phyloP scores from a whole-genome alignment of 2,888 invertebrate species.

The Patella depressa region DNA sequence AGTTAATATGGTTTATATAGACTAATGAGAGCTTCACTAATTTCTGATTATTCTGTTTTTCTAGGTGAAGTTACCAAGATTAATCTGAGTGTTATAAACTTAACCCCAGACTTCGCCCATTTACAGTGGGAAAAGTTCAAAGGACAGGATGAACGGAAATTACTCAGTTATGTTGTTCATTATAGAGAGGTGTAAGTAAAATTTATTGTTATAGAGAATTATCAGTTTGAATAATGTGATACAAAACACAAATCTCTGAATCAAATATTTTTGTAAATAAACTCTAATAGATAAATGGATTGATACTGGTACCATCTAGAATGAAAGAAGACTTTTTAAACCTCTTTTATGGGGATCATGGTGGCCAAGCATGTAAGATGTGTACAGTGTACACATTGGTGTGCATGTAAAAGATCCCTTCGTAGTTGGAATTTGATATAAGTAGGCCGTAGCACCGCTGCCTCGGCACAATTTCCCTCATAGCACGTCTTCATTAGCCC shows the following conservation, averaged over 20 bases:
- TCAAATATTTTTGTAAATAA: background rate
- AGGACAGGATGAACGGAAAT: constrained; percentile 78
- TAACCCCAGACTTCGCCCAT: constrained; percentile 44
- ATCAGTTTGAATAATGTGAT: background rate
- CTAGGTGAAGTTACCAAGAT: constrained; percentile 49
- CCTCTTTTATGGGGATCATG: too few species aligned
- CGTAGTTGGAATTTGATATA: too few species aligned
- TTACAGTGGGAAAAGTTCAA: constrained; percentile 71
- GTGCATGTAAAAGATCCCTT: too few species aligned
- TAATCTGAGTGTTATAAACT: constrained; percentile 32
- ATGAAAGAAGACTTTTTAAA: background rate
- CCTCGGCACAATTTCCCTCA: too few species aligned
- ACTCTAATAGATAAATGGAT: background rate
- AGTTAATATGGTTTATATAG: too few species aligned
- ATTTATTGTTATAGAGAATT: background rate
- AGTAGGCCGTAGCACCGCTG: too few species aligned
- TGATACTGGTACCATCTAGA: background rate
- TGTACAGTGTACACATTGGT: too few species aligned
- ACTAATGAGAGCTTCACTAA: too few species aligned
- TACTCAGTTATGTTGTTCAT: constrained; percentile 91
- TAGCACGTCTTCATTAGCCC: too few species aligned
- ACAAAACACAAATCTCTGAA: background rate
- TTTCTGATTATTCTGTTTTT: background rate
- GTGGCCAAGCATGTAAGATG: too few species aligned
- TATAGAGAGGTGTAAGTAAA: constrained; percentile 80